These are phyloP conservation scores for Hybognathus amarus DNA, from an alignment of 2,797 vertebrate genomes.

Conservation along the genomic window DNA sequence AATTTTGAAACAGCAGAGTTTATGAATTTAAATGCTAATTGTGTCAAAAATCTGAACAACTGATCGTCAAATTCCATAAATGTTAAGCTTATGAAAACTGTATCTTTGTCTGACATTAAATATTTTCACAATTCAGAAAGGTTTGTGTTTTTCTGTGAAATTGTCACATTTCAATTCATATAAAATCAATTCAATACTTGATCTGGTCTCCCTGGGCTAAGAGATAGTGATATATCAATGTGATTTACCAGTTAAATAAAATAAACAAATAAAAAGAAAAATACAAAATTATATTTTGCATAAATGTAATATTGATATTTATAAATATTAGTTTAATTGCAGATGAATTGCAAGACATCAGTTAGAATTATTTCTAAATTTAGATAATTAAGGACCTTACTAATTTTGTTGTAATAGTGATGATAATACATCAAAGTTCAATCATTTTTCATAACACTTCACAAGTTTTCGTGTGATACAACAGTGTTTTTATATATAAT, in stretches of 20 bases:
- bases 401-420: background rate
- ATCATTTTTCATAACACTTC: background rate
- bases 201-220: no score
- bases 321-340: background rate
- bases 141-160: background rate
- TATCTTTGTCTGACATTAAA: background rate
- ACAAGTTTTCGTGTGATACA: background rate
- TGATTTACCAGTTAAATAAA: no score
- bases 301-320: background rate
- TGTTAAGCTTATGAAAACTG: background rate
- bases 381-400: background rate
- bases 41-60: conserved; percentile 4
- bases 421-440: background rate
- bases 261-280: background rate
- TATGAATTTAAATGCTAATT: background rate
- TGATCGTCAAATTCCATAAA: background rate
- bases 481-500: conserved; percentile 1
- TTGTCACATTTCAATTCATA: background rate
- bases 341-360: background rate
- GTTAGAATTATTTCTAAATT: background rate
- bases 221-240: no score
- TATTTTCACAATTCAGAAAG: background rate
- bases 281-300: background rate
- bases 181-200: no score
- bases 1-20: background rate